Conservation (phyloP, 2,113 vertebrate genomes). For the Scortum barcoo region DNA sequence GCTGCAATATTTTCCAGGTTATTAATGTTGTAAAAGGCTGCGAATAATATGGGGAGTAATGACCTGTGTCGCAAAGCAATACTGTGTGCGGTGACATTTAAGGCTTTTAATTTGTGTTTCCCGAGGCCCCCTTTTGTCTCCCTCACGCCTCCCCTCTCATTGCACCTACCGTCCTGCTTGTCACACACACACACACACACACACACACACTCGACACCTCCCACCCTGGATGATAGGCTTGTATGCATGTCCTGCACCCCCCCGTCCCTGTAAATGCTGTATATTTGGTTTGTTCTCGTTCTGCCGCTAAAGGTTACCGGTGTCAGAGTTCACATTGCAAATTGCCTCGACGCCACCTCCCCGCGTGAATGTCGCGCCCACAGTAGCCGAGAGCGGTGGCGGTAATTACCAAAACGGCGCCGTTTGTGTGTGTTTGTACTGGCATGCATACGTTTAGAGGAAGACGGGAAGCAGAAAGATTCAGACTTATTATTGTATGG, state of each 20-base stretch:
- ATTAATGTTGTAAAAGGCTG: constrained; percentile 96
- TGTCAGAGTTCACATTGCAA: constrained; percentile 99
- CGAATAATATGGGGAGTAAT: constrained; percentile 97
- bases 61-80: constrained; percentile 99
- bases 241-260: constrained; percentile 86
- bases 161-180: constrained; percentile 63
- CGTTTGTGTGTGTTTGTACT: constrained; percentile 39
- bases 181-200: constrained; percentile 80
- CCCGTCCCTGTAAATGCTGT: constrained; percentile 85
- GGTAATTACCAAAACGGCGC: constrained; percentile 78
- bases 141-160: constrained; percentile 68
- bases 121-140: constrained; percentile 67
- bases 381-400: constrained; percentile 85
- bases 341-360: constrained; percentile 91
- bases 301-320: constrained; percentile 93
- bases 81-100: constrained; percentile 99
- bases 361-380: constrained; percentile 81
- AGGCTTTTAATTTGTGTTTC: constrained; percentile 99
- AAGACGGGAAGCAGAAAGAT: not conserved
- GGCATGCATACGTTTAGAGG: constrained; percentile 40
- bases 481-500: too few species aligned
- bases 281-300: constrained; percentile 82
- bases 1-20: constrained; percentile 94
- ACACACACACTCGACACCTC: constrained; percentile 7
- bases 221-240: constrained; percentile 57